Evolutionary conservation across 2,113 vertebrate species (phyloP), one percentile per base, ranked within the genome.

Genomic region (Nannobrachium achirus): DNA sequence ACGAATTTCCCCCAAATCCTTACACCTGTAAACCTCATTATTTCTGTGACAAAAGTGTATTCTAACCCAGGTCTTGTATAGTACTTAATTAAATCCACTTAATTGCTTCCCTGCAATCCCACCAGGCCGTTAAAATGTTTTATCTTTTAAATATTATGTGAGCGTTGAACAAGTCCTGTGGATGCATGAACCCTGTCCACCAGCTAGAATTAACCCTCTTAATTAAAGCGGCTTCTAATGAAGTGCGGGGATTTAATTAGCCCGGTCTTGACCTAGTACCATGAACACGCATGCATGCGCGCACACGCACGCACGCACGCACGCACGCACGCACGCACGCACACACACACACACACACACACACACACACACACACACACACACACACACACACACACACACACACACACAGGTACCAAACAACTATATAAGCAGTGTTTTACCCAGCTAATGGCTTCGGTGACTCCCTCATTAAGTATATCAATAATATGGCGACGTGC

Each of bases 181-280:
- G 44, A 66, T 19, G n/a, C 40, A 60, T 53, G 53, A 83, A 79
- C 72, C 71, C 77, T 77, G 85, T 85, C 82, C 85, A 48, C 75
- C 48, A n/a, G 63, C 66, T 71, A 69, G 86, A 88, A 91, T 87
- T 81, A 89, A 89, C 89, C 85, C 84, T 83, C 86, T 86, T 91
- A 86, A 93, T 92, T 87, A 91, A 87, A 65, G 79, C 87, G 78
- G 85, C 88, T 82, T 75, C 82, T 85, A 87, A 88, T 63, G 75
- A 86, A 91, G 87, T 82, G 83, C 88, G 88, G 85, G 81, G 86
- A 90, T 92, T 93, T 92, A 89, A 93, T 93, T 92, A 92, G 82
- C 91, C 60, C 69, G 63, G 84, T 89, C 78, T 81, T 79, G 71
- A 65, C 79, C 25, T 39, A 48, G 66, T 57, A 72, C 25, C 25